Base-by-base conservation (phyloP, 2,113 vertebrate genomes). In the Pseudopodoces humilis region DNA sequence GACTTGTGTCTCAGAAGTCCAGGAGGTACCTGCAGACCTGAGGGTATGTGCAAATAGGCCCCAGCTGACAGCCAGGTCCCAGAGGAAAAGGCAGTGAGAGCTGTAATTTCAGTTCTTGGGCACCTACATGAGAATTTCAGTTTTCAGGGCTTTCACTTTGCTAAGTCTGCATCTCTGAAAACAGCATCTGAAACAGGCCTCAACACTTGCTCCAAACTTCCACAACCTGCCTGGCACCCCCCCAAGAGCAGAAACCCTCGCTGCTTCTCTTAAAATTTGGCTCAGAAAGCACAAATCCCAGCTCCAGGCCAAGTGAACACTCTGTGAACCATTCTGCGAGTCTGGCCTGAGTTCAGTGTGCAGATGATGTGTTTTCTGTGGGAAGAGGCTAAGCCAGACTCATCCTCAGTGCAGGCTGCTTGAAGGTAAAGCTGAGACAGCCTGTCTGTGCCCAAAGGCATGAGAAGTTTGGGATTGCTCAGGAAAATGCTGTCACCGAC, bases 251-350 rank as follows among this genome's bases (percentile, higher is more conserved):
- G 44, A 77, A 91, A 91, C 27, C n/a, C 49, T 83, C 35, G 1
- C 50, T 85, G 90, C 55, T 43, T 44, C 50, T 69, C 82, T 67
- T 37, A 27, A 64, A 86, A 81, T 70, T 70, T 94, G 92, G 76
- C 93, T 92, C 68, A 86, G 71, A 47, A 28, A 67, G 19, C 71
- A 71, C 63, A 90, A 94, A 97, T 88, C 92, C 80, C 88, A 78
- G 64, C 93, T 86, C 63, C 55, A 72, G 90, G 85, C 90, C 68
- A 96, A 92, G 68, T 15, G 75, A 95, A 37, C 50, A 24, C 83
- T 95, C 86, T 86, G 79, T 27, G 46, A 90, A 83, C 84, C 52
- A n/a, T 77, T 95, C 72, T 85, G 82, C 9, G 69, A 80, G 79
- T 28, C 85, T 95, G 90, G 87, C 90, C 47, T 19, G 63, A 64